phyloP scores from a whole-genome alignment of 1,140 invertebrate species.

The Drosophila simulans region DNA sequence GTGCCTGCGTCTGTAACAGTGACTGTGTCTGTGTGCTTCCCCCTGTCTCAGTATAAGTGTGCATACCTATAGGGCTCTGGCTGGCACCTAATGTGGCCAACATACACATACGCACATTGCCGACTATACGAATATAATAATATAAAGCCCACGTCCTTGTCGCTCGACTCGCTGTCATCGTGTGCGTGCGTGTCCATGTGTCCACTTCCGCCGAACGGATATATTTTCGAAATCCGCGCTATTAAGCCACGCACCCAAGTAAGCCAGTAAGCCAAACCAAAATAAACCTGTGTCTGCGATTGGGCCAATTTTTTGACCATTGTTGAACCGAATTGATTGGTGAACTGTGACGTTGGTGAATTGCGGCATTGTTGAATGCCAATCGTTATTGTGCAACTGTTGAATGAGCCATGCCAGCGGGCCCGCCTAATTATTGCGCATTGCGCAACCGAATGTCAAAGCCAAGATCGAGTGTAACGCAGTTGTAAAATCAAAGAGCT shows the following conservation, averaged over 20 bases:
- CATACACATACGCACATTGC: conserved; percentile 49
- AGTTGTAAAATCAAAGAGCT: conserved; percentile 8
- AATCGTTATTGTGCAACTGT: conserved; percentile 51
- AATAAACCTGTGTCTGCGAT: conserved; percentile 21
- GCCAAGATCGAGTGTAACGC: conserved; percentile 11
- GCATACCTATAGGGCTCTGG: conserved; percentile 64
- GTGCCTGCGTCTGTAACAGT: conserved; percentile 5
- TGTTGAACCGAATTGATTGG: conserved; percentile 37
- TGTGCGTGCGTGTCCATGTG: conserved; percentile 29
- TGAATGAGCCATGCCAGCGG: conserved; percentile 52
- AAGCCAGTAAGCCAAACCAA: conserved; percentile 38
- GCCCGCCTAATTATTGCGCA: conserved; percentile 68
- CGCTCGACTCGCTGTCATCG: conserved; percentile 36
- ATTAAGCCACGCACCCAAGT: conserved; percentile 35
- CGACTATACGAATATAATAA: conserved; percentile 73
- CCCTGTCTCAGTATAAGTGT: conserved; percentile 16
- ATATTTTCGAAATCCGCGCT: conserved; percentile 67
- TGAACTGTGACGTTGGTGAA: not conserved
- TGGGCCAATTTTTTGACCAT: not conserved
- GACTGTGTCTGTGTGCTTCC: not conserved
- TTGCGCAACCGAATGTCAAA: conserved; percentile 71
- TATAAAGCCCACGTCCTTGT: conserved; percentile 54
- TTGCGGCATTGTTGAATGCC: conserved; percentile 34
- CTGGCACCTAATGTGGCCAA: conserved; percentile 67
- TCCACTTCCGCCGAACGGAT: conserved; percentile 64